Percentiles rank a stretch among this genome's conserved stretches.
phyloP scores from a whole-genome alignment of 2,113 vertebrate species.

The Halcyon senegalensis region DNA sequence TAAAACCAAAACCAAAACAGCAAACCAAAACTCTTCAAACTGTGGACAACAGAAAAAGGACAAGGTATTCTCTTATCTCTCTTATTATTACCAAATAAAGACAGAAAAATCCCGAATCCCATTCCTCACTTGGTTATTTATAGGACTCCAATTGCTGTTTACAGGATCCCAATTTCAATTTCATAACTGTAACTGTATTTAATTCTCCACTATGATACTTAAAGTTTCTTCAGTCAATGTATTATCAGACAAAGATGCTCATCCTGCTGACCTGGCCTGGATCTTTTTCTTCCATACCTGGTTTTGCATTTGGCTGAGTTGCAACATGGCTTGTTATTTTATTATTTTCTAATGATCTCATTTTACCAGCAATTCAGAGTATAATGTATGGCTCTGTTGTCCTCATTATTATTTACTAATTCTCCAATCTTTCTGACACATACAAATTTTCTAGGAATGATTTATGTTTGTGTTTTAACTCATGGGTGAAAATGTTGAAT shows the following conservation, averaged over 20 bases:
- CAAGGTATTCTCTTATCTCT: not conserved
- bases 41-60: not conserved
- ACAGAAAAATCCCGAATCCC: not conserved
- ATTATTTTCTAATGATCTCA: not conserved
- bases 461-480: constrained; percentile 53
- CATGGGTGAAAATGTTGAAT: constrained; percentile 47
- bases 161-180: not conserved
- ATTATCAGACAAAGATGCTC: not conserved
- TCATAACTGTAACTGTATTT: not conserved
- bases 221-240: not conserved
- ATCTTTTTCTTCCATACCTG: not conserved
- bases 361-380: not conserved
- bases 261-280: not conserved
- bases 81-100: not conserved
- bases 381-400: not conserved
- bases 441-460: constrained; percentile 46
- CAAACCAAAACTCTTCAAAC: not conserved
- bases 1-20: not conserved
- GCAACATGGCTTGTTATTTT: not conserved
- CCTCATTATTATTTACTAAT: constrained; percentile 38
- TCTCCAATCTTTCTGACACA: constrained; percentile 13
- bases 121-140: not conserved
- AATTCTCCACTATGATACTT: not conserved
- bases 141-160: not conserved
- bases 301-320: not conserved